A percentile compares a stretch with the other conserved stretches of the same genome.
These are phyloP conservation scores for Pollenia labialis DNA, from an alignment of 2,888 invertebrate genomes.

Conservation along the genomic window DNA sequence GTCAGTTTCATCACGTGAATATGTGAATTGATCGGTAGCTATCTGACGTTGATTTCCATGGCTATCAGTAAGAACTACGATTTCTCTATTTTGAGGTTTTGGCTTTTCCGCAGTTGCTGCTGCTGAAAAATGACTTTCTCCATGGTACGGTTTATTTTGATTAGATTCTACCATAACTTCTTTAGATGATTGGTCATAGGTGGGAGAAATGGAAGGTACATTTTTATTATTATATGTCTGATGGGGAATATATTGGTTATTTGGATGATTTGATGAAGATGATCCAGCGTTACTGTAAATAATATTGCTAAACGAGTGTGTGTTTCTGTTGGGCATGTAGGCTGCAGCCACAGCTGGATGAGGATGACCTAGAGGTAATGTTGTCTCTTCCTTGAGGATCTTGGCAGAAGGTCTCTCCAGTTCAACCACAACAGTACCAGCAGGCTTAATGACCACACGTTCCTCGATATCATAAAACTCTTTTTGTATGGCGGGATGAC, in stretches of 20 bases:
- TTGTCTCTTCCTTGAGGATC: slow-evolving; percentile 84
- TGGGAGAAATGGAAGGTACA: slow-evolving; percentile 76
- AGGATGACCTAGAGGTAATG: slow-evolving; percentile 80
- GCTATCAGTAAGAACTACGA: slow-evolving; percentile 76
- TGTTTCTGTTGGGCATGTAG: slow-evolving; percentile 76
- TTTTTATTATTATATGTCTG: slow-evolving; percentile 53
- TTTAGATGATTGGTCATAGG: slow-evolving; percentile 78
- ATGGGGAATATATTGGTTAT: slow-evolving; percentile 69
- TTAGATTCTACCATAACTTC: slow-evolving; percentile 77
- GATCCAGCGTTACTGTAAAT: slow-evolving; percentile 61
- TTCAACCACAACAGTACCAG: slow-evolving; percentile 87
- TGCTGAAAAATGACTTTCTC: slow-evolving; percentile 60
- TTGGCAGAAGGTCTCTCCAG: slow-evolving; percentile 86
- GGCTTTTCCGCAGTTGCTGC: slow-evolving; percentile 67
- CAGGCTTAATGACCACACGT: slow-evolving; percentile 86
- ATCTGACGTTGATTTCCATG: slow-evolving; percentile 78
- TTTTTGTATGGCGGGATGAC: slow-evolving; percentile 87
- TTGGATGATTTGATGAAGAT: slow-evolving; percentile 55
- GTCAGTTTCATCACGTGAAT: slow-evolving; percentile 77
- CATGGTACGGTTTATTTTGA: slow-evolving; percentile 70
- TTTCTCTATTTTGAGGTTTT: slow-evolving; percentile 72
- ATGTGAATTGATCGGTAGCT: slow-evolving; percentile 78
- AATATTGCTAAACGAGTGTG: slow-evolving; percentile 61
- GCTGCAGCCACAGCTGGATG: slow-evolving; percentile 81
- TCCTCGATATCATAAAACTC: slow-evolving; percentile 88